These are phyloP conservation scores for Sapajus apella DNA, from an alignment of 2,113 vertebrate species.

Conservation along the genomic window DNA sequence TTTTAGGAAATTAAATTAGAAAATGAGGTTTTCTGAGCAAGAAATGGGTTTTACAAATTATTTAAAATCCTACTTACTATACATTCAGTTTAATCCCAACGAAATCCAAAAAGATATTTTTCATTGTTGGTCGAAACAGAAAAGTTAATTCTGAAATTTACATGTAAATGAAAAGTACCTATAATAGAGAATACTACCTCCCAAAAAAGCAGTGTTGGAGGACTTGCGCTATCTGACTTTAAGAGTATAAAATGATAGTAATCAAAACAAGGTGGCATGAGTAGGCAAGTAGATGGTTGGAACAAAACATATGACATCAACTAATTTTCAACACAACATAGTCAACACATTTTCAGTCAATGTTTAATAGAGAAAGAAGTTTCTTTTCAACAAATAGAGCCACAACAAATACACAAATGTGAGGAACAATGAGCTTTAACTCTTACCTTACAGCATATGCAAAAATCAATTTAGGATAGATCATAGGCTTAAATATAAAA, in stretches of 20 bases:
- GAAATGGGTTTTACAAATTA: constrained; percentile 45
- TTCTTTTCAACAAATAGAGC: neutral
- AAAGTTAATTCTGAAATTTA: constrained; percentile 41
- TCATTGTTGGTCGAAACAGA: neutral
- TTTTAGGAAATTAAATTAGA: constrained; percentile 33
- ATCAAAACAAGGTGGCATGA: neutral
- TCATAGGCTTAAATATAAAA: neutral
- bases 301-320: neutral
- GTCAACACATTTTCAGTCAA: neutral
- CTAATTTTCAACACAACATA: neutral
- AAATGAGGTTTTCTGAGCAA: constrained; percentile 53
- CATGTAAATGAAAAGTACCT: neutral
- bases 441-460: neutral
- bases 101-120: neutral
- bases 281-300: neutral
- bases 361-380: neutral
- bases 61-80: constrained; percentile 6
- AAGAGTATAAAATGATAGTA: neutral
- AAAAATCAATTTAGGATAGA: neutral
- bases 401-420: neutral
- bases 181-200: neutral
- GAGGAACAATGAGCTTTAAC: neutral
- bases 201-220: neutral
- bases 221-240: neutral
- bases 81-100: neutral